Percentiles rank a stretch among this genome's conserved stretches.
phyloP scores from a whole-genome alignment of 1,140 invertebrate species.

The Matsumurasca onukii region DNA sequence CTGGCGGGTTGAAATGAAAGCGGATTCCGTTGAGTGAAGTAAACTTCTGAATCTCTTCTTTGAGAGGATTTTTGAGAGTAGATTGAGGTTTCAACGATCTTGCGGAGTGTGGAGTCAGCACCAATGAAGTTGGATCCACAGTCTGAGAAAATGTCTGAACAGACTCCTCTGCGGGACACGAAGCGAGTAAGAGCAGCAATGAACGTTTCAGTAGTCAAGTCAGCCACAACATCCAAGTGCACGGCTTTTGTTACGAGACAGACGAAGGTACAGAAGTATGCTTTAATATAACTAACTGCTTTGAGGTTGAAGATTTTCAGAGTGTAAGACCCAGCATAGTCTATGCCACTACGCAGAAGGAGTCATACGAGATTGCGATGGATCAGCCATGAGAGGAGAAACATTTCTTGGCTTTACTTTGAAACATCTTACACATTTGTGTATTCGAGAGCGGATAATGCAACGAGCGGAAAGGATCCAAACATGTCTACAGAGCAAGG shows the following conservation, averaged over 20 bases:
- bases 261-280: constrained; percentile 42
- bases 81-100: constrained; percentile 10
- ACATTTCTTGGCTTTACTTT: constrained; percentile 17
- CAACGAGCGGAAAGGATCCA: constrained; percentile 40
- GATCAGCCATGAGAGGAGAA: constrained; percentile 44
- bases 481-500: constrained; percentile 33
- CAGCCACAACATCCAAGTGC: constrained; percentile 42
- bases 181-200: constrained; percentile 44
- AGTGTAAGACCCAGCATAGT: constrained; percentile 46
- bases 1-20: constrained; percentile 41
- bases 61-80: constrained; percentile 6
- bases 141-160: constrained; percentile 41
- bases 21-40: constrained; percentile 29
- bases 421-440: constrained; percentile 39
- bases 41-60: background rate
- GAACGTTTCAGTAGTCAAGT: constrained; percentile 38
- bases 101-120: constrained; percentile 27
- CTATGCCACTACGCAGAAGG: constrained; percentile 42
- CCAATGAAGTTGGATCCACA: constrained; percentile 47
- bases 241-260: constrained; percentile 40
- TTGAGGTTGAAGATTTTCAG: constrained; percentile 39
- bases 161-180: constrained; percentile 41
- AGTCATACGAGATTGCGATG: constrained; percentile 44
- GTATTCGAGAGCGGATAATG: constrained; percentile 32
- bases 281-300: constrained; percentile 36